These are phyloP conservation scores for Elysia crispata DNA, from an alignment of 2,888 invertebrate species.

Conservation along the genomic window DNA sequence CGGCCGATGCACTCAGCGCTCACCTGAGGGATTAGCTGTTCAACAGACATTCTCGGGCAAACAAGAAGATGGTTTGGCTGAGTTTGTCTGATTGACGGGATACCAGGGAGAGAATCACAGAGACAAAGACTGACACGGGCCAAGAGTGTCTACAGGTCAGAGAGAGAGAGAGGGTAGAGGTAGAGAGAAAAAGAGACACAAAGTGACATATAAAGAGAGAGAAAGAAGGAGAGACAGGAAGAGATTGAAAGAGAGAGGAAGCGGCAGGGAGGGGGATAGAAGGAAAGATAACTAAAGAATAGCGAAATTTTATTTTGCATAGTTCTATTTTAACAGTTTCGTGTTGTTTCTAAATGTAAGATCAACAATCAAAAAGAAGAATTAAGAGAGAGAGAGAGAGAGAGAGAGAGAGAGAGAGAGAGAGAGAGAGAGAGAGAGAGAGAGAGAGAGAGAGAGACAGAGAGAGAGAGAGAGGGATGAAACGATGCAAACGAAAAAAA, in stretches of 20 bases:
- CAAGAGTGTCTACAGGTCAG: neutral
- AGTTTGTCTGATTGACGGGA: neutral
- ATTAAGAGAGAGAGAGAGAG: conserved; percentile 21
- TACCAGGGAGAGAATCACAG: neutral
- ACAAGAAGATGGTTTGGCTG: too few relatives aligned
- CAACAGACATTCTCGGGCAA: too few relatives aligned
- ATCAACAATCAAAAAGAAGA: neutral
- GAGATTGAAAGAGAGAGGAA: conserved; percentile 26
- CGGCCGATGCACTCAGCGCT: too few relatives aligned
- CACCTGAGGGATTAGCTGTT: too few relatives aligned
- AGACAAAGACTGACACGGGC: neutral
- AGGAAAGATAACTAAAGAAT: too few relatives aligned
- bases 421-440: conserved; percentile 17
- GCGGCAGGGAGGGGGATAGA: too few relatives aligned
- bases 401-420: conserved; percentile 24
- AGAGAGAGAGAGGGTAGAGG: conserved; percentile 7
- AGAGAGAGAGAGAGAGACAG: conserved; percentile 32
- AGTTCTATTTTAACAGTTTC: too few relatives aligned
- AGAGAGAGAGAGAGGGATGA: conserved; percentile 14
- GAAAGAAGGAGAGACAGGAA: conserved; percentile 19
- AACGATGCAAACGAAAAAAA: neutral
- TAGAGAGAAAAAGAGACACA: neutral
- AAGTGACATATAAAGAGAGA: neutral
- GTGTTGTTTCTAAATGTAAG: too few relatives aligned
- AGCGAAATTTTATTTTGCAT: too few relatives aligned